Evolutionary conservation across 1,140 invertebrate genomes (phyloP), one percentile per base, ranked within the genome.

Genomic region (Aradophagus sp.): DNA sequence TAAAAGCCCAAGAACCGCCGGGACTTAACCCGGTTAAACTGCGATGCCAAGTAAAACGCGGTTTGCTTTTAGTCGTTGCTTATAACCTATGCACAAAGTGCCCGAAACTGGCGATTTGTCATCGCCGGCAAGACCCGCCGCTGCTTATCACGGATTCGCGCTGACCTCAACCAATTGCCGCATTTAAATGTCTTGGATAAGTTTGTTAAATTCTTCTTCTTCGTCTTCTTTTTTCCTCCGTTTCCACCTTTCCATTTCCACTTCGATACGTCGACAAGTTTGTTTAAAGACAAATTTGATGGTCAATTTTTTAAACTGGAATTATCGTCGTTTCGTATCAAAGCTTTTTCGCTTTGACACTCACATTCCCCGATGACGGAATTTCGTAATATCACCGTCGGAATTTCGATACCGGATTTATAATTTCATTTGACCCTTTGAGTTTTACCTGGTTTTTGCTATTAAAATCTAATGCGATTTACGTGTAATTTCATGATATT

Each of bases 1-100:
- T 84, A 85, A 85, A 84, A 83, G 82, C 82, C 78, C 78, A 77
- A 78, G 80, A 83, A 85, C 82, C 82, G 55, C 82, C 76, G 74
- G 59, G 78, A 83, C 81, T 83, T 85, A 84, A 85, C 80, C 79
- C 83, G 82, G 82, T 85, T 84, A 85, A 85, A 85, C 82, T 84
- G 77, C 80, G 77, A 83, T 84, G 81, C 80, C 82, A 84, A 85
- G 83, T 85, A 78, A 83, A 85, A 83, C 81, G 82, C 80, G 80
- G 80, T 84, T 82, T 81, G 83, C 82, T 84, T 83, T 83, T 79
- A 81, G 78, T 78, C 77, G 73, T 61, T 71, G 76, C 78, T 80
- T 78, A 82, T 84, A 80, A 85, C 77, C 77, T 78, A 84, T 84
- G 81, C 83, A 84, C 83, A 84, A 85, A 85, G 83, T 75, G 77